Evolutionary conservation across 2,797 vertebrate genomes (phyloP).

Genomic region (Megaceryle alcyon): DNA sequence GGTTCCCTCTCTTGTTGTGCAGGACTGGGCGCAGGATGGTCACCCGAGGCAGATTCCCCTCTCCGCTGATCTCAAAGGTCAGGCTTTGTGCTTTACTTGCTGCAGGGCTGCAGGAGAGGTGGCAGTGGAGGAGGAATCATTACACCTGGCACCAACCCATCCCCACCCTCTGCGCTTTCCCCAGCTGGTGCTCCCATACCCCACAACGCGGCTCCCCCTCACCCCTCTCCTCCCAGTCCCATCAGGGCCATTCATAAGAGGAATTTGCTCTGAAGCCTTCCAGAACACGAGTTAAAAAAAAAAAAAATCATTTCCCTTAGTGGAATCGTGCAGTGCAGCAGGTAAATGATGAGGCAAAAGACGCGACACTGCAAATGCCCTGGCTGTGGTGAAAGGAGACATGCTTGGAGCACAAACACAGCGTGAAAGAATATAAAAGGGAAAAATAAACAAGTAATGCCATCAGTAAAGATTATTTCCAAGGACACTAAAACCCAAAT

Average conservation of each 20-base stretch:
- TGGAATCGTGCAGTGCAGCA: not conserved
- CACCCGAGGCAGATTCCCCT: slow-evolving; percentile 86
- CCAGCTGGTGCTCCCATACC: too few species aligned
- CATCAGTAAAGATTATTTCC: not conserved
- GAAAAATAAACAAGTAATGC: not conserved
- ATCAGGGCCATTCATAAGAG: not conserved
- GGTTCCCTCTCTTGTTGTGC: slow-evolving; percentile 74
- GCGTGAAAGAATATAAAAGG: not conserved
- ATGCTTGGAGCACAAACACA: not conserved
- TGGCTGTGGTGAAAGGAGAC: not conserved
- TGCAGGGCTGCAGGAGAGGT: too few species aligned
- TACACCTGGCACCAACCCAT: too few species aligned
- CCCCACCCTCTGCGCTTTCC: too few species aligned
- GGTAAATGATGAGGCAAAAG: not conserved
- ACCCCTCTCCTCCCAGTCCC: not conserved
- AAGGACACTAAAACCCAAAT: not conserved
- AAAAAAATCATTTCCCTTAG: not conserved
- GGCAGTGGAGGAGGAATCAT: too few species aligned
- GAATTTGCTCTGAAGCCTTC: not conserved
- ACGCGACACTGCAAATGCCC: not conserved
- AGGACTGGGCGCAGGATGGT: slow-evolving; percentile 80
- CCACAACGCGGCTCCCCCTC: not conserved
- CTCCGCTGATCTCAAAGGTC: slow-evolving; percentile 84
- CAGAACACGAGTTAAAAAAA: not conserved
- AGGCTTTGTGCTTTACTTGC: slow-evolving; percentile 72